Percentiles rank a stretch among this genome's conserved stretches.
phyloP scores from a whole-genome alignment of 2,888 invertebrate genomes.

The Drosophila niveifrons region DNA sequence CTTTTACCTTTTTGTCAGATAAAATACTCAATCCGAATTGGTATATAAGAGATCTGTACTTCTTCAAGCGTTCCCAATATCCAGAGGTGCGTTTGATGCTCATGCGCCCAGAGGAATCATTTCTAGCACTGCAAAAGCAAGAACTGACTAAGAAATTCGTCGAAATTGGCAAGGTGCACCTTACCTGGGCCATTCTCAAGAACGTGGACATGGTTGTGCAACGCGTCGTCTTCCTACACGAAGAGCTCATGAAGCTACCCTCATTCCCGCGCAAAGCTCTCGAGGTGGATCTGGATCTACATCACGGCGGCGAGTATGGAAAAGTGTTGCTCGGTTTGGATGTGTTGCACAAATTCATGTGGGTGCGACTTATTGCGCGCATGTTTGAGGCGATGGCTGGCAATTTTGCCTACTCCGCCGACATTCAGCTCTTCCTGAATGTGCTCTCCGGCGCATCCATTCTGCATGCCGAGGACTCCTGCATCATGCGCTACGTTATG shows the following conservation, averaged over 20 bases:
- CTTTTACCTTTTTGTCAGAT: slow-evolving; percentile 87
- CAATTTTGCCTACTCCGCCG: slow-evolving; percentile 98
- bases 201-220: slow-evolving; percentile 98
- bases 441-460: slow-evolving; percentile 98
- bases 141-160: slow-evolving; percentile 97
- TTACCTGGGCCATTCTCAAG: slow-evolving; percentile 96
- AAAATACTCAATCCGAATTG: slow-evolving; percentile 98
- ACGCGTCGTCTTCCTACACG: slow-evolving; percentile 98
- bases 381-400: slow-evolving; percentile 99
- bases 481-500: slow-evolving; percentile 97
- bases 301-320: slow-evolving; percentile 95
- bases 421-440: slow-evolving; percentile 98
- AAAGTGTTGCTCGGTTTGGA: slow-evolving; percentile 96
- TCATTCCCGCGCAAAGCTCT: slow-evolving; percentile 99
- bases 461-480: slow-evolving; percentile 98
- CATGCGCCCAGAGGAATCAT: slow-evolving; percentile 96
- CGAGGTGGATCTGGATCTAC: slow-evolving; percentile 97
- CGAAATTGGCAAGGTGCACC: slow-evolving; percentile 97
- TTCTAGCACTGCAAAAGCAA: slow-evolving; percentile 94
- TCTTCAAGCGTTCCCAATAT: slow-evolving; percentile 98
- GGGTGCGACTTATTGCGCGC: slow-evolving; percentile 97
- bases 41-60: slow-evolving; percentile 97
- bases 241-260: slow-evolving; percentile 98
- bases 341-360: slow-evolving; percentile 99
- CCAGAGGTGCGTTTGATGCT: slow-evolving; percentile 97